These are phyloP conservation scores for Monochamus alternatus DNA, from an alignment of 2,888 invertebrate species.

Conservation along the genomic window DNA sequence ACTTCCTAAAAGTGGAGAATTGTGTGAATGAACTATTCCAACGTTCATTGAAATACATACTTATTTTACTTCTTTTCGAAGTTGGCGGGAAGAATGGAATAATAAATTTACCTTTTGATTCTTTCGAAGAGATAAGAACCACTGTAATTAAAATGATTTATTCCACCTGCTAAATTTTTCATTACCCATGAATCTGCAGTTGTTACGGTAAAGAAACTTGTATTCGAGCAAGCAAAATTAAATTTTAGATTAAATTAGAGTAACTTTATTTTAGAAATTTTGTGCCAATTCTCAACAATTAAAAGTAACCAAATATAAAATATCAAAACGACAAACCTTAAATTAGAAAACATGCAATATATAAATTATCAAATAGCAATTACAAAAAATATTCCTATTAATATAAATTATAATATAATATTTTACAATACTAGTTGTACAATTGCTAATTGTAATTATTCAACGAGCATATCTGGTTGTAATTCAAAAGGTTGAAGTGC, in stretches of 20 bases:
- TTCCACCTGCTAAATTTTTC: conserved; percentile 22
- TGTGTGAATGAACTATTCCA: conserved; percentile 34
- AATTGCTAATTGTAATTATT: too few relatives aligned
- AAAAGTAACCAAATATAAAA: too few relatives aligned
- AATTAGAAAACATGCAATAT: too few relatives aligned
- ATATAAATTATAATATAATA: too few relatives aligned
- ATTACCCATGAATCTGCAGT: neutral
- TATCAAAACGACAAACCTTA: too few relatives aligned
- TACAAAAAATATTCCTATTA: too few relatives aligned
- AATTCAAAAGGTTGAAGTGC: too few relatives aligned
- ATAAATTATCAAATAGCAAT: too few relatives aligned
- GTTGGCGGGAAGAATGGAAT: conserved; percentile 14
- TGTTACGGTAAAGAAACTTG: neutral
- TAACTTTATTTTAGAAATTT: too few relatives aligned
- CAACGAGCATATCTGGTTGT: too few relatives aligned
- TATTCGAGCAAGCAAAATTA: neutral
- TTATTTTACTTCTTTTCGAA: conserved; percentile 23
- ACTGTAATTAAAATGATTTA: conserved; percentile 19
- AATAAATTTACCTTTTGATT: conserved; percentile 19
- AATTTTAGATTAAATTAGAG: neutral
- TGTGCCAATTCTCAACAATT: too few relatives aligned
- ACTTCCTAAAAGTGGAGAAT: conserved; percentile 23
- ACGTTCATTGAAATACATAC: conserved; percentile 32
- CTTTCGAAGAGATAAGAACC: neutral
- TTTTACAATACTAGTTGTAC: too few relatives aligned